Evolutionary conservation across 2,113 vertebrate genomes (phyloP).

Genomic region (Ammodytes marinus): DNA sequence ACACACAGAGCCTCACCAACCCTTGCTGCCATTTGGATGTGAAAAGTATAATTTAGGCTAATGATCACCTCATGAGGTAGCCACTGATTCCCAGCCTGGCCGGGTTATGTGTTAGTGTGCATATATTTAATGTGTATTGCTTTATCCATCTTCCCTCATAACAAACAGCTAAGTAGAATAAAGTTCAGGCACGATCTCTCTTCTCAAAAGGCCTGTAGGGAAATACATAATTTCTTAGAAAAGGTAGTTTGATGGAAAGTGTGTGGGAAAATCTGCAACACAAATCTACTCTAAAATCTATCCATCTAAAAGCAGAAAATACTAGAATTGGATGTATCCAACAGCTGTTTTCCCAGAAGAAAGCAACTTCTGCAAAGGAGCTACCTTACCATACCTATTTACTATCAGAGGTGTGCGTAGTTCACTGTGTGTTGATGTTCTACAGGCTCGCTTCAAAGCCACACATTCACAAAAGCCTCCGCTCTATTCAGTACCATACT

Average conservation of each 20-base stretch:
- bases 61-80: not conserved
- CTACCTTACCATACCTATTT: not conserved
- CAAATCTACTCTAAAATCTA: not conserved
- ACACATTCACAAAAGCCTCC: not conserved
- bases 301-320: not conserved
- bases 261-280: not conserved
- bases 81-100: not conserved
- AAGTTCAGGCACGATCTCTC: not conserved
- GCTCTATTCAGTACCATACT: not conserved
- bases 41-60: not conserved
- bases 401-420: not conserved
- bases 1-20: too few relatives aligned
- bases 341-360: not conserved
- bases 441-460: not conserved
- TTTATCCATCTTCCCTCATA: not conserved
- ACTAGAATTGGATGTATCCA: not conserved
- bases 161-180: not conserved
- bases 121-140: too few relatives aligned
- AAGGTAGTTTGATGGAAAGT: not conserved
- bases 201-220: not conserved
- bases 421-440: not conserved
- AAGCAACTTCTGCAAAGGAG: not conserved
- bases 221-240: not conserved
- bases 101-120: too few relatives aligned
- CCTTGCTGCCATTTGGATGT: not conserved